Percentiles rank a stretch among this genome's conserved stretches.
These are phyloP conservation scores for Trachythela sp. DNA, from an alignment of 64 coral and sea anemone species.

Conservation along the genomic window DNA sequence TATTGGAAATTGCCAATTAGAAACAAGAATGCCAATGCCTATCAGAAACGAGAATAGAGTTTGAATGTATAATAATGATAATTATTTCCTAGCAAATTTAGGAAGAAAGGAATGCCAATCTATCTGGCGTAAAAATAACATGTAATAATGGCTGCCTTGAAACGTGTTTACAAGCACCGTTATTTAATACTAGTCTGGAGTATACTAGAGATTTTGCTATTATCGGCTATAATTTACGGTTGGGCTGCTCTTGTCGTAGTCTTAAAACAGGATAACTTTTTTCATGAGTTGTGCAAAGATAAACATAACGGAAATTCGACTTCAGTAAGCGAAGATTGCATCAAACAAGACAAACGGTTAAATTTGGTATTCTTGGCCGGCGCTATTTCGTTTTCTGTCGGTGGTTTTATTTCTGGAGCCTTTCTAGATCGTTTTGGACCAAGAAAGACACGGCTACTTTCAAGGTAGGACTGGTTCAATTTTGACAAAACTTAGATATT, in stretches of 20 bases:
- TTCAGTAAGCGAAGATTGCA: neutral
- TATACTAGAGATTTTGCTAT: neutral
- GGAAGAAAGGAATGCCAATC: too few species aligned
- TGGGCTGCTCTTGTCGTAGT: neutral
- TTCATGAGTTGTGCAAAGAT: neutral
- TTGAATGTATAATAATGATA: too few species aligned
- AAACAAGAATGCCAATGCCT: too few species aligned
- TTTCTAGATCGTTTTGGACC: slow-evolving; percentile 5
- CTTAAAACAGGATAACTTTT: neutral
- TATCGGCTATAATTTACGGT: neutral
- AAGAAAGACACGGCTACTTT: neutral
- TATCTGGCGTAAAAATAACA: too few species aligned
- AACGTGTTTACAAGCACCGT: neutral
- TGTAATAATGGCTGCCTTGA: neutral
- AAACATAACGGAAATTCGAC: neutral
- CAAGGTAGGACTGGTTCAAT: neutral
- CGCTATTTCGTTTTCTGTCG: neutral
- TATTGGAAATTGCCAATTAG: too few species aligned
- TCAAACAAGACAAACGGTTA: neutral
- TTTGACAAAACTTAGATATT: too few species aligned
- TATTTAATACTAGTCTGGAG: neutral
- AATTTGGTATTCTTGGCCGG: neutral
- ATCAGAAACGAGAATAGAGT: too few species aligned
- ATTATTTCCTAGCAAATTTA: too few species aligned
- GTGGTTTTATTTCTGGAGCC: neutral